A percentile compares a stretch with the other conserved stretches of the same genome.
Conservation (phyloP, 1,140 invertebrate genomes). For the Zaprionus inermis region DNA sequence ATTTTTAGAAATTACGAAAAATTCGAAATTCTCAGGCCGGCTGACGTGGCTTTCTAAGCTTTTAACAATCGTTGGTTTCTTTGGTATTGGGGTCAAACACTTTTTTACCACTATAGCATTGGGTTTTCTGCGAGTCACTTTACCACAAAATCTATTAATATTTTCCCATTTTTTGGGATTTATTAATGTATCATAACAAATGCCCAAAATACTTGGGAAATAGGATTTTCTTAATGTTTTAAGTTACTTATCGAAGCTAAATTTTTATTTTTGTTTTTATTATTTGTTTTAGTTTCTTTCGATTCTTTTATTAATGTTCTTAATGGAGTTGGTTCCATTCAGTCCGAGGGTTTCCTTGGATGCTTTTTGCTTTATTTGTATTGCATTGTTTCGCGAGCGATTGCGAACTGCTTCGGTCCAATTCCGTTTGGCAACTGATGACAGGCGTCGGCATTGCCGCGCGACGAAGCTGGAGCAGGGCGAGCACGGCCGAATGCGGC, state of each 20-base stretch:
- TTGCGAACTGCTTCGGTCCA: slow-evolving; percentile 51
- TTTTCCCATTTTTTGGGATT: not conserved
- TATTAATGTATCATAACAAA: not conserved
- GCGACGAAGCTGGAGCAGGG: not conserved
- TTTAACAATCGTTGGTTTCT: not conserved
- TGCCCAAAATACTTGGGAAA: no score
- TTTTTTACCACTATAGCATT: not conserved
- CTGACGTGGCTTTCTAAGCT: not conserved
- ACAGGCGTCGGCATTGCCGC: not conserved
- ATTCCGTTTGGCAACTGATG: slow-evolving; percentile 60
- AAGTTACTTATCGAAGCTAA: not conserved
- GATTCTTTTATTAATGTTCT: not conserved
- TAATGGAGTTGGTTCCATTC: not conserved
- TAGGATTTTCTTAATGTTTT: no score
- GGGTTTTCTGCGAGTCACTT: not conserved
- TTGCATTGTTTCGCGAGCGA: slow-evolving; percentile 15
- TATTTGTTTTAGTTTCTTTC: not conserved
- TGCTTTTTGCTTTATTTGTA: slow-evolving; percentile 9
- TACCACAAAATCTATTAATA: not conserved
- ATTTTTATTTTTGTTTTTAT: not conserved
- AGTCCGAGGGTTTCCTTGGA: not conserved
- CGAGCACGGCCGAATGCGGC: slow-evolving; percentile 2
- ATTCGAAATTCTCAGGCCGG: not conserved
- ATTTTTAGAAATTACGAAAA: no score
- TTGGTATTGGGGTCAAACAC: not conserved